Evolutionary conservation across 2,797 vertebrate species (phyloP).

Genomic region (Dromococcyx pavoninus): DNA sequence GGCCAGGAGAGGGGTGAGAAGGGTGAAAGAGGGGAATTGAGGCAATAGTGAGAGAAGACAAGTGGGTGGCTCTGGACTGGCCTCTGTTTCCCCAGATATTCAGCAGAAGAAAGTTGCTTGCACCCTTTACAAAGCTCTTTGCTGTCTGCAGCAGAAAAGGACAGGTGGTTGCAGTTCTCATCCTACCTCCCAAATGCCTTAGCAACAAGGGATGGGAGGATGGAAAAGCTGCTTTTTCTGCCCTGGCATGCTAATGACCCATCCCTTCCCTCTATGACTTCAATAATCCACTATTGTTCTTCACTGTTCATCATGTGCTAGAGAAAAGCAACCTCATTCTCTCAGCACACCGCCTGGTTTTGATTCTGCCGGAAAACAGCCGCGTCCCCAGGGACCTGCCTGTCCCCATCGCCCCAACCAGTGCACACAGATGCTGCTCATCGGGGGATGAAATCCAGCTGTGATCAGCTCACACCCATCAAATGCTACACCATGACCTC

Average conservation of each 20-base stretch:
- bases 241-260: not conserved
- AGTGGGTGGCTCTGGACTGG: accelerated
- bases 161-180: not conserved
- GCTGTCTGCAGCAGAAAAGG: accelerated
- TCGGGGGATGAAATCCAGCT: not conserved
- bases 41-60: not conserved
- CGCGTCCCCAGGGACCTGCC: not conserved
- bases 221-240: not conserved
- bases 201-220: not conserved
- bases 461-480: not conserved
- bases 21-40: not conserved
- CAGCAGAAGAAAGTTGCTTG: accelerated
- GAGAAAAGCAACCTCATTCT: not conserved
- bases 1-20: not conserved
- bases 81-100: not conserved
- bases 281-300: not conserved
- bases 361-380: not conserved
- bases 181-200: not conserved
- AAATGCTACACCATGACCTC: accelerated
- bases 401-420: accelerated
- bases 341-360: not conserved
- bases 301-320: too few species aligned
- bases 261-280: not conserved
- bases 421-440: not conserved
- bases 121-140: not conserved